A percentile compares a stretch with the other conserved stretches of the same genome.
Conservation (phyloP, 2,888 invertebrate species). For the Cryptops parisi region DNA sequence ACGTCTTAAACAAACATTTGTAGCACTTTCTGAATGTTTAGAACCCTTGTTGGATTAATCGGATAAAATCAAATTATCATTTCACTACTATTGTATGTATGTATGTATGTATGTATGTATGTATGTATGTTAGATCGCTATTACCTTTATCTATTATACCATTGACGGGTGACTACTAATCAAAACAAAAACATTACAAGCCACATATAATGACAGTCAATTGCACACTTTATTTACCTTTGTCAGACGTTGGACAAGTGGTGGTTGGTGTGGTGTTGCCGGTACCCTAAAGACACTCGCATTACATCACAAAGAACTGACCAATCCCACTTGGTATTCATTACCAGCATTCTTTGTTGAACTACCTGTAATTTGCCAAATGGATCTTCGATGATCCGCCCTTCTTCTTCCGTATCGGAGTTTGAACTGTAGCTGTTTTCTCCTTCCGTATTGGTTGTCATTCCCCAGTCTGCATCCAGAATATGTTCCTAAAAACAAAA, state of each 20-base stretch:
- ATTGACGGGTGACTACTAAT: too few species aligned
- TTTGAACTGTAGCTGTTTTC: slow-evolving; percentile 73
- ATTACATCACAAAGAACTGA: slow-evolving; percentile 16
- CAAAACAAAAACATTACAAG: too few species aligned
- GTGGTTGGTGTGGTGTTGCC: slow-evolving; percentile 44
- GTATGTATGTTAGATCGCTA: too few species aligned
- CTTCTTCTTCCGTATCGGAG: slow-evolving; percentile 42
- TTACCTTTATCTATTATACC: too few species aligned
- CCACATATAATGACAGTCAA: too few species aligned
- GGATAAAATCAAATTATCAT: too few species aligned
- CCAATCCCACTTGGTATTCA: background rate
- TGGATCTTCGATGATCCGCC: slow-evolving; percentile 38
- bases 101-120: too few species aligned
- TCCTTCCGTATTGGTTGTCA: slow-evolving; percentile 68
- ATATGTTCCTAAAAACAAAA: slow-evolving; percentile 5
- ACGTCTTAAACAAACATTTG: too few species aligned
- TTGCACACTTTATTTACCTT: too few species aligned
- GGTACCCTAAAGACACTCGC: background rate
- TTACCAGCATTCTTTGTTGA: background rate
- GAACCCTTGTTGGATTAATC: too few species aligned
- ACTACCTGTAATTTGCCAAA: slow-evolving; percentile 39
- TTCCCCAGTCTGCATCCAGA: slow-evolving; percentile 62
- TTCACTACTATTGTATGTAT: too few species aligned
- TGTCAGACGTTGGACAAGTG: slow-evolving; percentile 51
- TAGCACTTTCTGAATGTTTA: too few species aligned